Evolutionary conservation across 2,888 invertebrate species (phyloP).

Genomic region (Helleia helle): DNA sequence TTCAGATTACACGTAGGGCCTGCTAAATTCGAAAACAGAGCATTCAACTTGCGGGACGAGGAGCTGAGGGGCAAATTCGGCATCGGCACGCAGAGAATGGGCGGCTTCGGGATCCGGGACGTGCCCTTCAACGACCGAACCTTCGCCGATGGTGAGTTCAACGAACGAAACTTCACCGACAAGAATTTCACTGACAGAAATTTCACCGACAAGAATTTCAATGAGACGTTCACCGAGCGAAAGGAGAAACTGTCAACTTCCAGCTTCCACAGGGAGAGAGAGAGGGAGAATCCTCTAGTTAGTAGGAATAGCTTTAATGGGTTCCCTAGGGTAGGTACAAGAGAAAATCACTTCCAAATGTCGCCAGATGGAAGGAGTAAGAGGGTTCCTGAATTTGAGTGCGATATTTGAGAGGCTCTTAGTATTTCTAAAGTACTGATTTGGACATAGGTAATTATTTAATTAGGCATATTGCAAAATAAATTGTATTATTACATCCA

Average conservation of each 20-base stretch:
- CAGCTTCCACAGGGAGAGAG: slow-evolving; percentile 59
- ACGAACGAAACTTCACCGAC: slow-evolving; percentile 40
- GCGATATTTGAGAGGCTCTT: slow-evolving; percentile 56
- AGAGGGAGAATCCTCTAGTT: slow-evolving; percentile 59
- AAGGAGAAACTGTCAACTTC: slow-evolving; percentile 64
- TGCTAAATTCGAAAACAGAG: slow-evolving; percentile 55
- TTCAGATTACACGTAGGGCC: slow-evolving; percentile 48
- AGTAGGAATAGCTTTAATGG: slow-evolving; percentile 69
- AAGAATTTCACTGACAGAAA: slow-evolving; percentile 52
- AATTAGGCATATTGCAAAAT: slow-evolving; percentile 1
- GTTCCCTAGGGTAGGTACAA: slow-evolving; percentile 55
- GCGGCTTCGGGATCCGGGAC: slow-evolving; percentile 66
- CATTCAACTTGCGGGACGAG: slow-evolving; percentile 59
- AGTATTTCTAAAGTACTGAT: slow-evolving; percentile 9
- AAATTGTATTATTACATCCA: not conserved
- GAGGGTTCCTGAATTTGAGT: slow-evolving; percentile 77
- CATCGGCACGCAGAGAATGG: slow-evolving; percentile 61
- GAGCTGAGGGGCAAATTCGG: slow-evolving; percentile 59
- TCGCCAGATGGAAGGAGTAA: slow-evolving; percentile 65
- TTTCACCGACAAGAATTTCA: slow-evolving; percentile 58
- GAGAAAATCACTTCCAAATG: slow-evolving; percentile 58
- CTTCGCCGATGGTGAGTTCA: slow-evolving; percentile 35
- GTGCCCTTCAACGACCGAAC: slow-evolving; percentile 56
- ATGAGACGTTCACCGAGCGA: slow-evolving; percentile 48
- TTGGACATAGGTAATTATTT: slow-evolving; percentile 9